Percentiles rank a stretch among this genome's conserved stretches.
These are phyloP conservation scores for Halichoerus grypus DNA, from an alignment of 2,113 vertebrate species.

Conservation along the genomic window DNA sequence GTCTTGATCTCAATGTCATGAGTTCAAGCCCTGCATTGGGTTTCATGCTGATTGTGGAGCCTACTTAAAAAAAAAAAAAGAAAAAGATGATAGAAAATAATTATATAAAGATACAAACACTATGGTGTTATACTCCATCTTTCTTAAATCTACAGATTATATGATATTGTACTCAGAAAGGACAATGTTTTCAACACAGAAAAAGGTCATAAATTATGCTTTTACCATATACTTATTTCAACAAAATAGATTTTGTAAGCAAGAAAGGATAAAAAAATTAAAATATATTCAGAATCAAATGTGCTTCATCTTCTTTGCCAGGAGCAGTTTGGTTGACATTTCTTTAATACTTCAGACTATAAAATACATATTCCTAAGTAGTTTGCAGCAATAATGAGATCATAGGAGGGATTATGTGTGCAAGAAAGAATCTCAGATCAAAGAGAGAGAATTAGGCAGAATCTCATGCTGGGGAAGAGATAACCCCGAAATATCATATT, in stretches of 20 bases:
- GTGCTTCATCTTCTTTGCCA: not conserved
- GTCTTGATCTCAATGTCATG: not conserved
- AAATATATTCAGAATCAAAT: conserved; percentile 7
- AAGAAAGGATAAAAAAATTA: not conserved
- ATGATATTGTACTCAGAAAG: not conserved
- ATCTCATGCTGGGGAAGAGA: not conserved
- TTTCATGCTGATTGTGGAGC: not conserved
- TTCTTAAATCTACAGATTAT: not conserved
- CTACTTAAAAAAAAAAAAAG: not conserved
- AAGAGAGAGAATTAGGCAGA: not conserved
- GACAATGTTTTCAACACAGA: not conserved
- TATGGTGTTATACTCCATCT: not conserved
- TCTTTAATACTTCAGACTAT: not conserved
- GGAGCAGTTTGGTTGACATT: not conserved
- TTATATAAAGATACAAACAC: not conserved
- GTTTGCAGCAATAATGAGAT: conserved; percentile 33
- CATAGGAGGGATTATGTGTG: not conserved
- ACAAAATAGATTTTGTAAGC: not conserved
- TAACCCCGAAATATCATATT: not conserved
- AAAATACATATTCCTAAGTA: conserved; percentile 7
- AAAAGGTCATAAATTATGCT: not conserved
- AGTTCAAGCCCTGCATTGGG: not conserved
- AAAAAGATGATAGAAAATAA: not conserved
- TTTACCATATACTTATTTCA: not conserved
- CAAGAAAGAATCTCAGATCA: conserved; percentile 19